Percentiles rank a stretch among this genome's conserved stretches.
These are phyloP conservation scores for Aramus guarauna DNA, from an alignment of 2,113 vertebrate genomes.

Conservation along the genomic window DNA sequence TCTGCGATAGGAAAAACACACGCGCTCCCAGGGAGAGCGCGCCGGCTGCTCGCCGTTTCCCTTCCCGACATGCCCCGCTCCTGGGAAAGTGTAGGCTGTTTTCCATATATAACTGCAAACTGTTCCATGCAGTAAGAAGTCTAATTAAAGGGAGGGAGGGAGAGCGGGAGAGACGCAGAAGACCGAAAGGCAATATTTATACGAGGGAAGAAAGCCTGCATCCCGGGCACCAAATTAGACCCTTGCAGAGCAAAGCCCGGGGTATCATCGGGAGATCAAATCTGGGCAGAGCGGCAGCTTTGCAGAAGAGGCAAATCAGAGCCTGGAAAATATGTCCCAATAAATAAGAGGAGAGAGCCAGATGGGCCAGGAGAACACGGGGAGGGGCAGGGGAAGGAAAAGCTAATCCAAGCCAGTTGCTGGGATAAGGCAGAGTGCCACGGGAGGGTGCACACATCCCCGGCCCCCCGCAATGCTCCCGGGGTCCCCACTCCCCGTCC, in stretches of 20 bases:
- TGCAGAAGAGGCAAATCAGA: not conserved
- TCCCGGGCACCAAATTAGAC: constrained; percentile 50
- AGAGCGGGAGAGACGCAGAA: constrained; percentile 14
- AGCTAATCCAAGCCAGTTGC: not conserved
- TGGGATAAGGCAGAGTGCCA: not conserved
- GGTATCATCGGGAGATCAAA: not conserved
- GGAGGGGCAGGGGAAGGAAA: not conserved
- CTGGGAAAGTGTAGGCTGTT: constrained; percentile 74
- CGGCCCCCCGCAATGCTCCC: not conserved
- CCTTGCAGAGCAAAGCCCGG: not conserved
- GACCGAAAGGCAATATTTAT: constrained; percentile 48
- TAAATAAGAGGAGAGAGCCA: not conserved
- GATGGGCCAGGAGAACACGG: not conserved
- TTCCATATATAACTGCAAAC: constrained; percentile 79
- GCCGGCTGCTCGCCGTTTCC: constrained; percentile 32
- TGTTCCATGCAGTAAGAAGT: constrained; percentile 75
- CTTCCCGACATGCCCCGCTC: constrained; percentile 57
- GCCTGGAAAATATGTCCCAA: constrained; percentile 8
- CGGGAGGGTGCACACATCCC: not conserved
- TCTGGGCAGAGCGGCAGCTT: not conserved
- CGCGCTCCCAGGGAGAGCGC: not conserved
- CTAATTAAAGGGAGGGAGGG: constrained; percentile 70
- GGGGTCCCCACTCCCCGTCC: fast-evolving
- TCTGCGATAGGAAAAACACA: constrained; percentile 47
- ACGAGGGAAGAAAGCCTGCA: not conserved